Percentiles rank a stretch among this genome's conserved stretches.
Evolutionary conservation across 2,888 invertebrate genomes (phyloP).

Genomic region (Cerastoderma edule): DNA sequence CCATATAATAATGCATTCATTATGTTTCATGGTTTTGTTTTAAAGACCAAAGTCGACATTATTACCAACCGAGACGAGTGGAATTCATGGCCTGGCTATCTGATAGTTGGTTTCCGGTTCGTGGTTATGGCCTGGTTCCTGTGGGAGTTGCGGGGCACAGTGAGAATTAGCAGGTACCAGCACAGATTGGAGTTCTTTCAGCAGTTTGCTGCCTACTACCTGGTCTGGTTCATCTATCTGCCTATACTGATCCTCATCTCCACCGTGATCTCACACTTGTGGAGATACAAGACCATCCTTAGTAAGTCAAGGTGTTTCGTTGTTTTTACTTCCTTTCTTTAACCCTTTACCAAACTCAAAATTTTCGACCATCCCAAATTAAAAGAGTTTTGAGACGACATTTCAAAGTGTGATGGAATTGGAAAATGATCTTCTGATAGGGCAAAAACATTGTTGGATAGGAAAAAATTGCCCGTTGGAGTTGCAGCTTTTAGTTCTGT

Average conservation of each 20-base stretch:
- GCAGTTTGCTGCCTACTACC: conserved; percentile 98
- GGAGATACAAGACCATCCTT: conserved; percentile 96
- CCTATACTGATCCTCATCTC: conserved; percentile 97
- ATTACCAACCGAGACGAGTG: conserved; percentile 98
- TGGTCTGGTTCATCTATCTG: conserved; percentile 99
- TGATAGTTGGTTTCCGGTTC: conserved; percentile 93
- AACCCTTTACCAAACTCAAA: too few species aligned
- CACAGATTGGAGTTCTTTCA: conserved; percentile 96
- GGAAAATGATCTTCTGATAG: too few species aligned
- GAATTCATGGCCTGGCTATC: conserved; percentile 98
- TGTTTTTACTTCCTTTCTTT: not conserved
- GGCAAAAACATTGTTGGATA: not conserved
- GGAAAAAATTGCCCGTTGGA: not conserved
- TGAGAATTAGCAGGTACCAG: conserved; percentile 90
- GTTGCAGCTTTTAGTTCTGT: too few species aligned
- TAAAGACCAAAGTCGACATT: conserved; percentile 96
- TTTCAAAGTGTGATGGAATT: too few species aligned
- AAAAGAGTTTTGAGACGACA: too few species aligned
- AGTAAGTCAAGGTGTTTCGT: conserved; percentile 86
- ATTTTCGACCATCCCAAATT: too few species aligned
- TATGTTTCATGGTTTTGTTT: not conserved
- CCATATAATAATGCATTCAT: not conserved
- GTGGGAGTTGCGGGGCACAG: conserved; percentile 89
- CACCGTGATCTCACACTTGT: conserved; percentile 95
- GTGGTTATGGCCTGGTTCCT: conserved; percentile 96